Percentiles rank a stretch among this genome's conserved stretches.
Conservation (phyloP, 2,888 invertebrate species). For the Zele albiditarsus region DNA sequence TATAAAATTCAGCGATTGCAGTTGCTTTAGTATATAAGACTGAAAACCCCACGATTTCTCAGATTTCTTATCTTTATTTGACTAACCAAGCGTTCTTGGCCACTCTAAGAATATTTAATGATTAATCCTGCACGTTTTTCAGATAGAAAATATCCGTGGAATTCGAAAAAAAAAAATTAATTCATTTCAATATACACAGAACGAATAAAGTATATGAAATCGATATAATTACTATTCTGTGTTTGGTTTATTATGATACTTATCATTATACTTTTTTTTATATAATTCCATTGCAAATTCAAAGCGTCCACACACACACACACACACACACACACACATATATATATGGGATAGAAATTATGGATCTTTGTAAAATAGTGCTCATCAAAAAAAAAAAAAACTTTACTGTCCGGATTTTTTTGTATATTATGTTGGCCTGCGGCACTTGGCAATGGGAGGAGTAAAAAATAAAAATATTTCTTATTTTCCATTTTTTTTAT, state of each 20-base stretch:
- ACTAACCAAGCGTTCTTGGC: conserved; percentile 33
- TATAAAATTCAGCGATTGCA: neutral
- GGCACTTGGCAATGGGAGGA: conserved; percentile 4
- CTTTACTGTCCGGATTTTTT: neutral
- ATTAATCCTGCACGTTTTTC: conserved; percentile 4
- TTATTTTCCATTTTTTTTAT: conserved; percentile 21
- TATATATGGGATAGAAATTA: neutral
- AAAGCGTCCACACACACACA: too few species aligned
- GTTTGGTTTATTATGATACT: conserved; percentile 4
- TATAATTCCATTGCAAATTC: neutral
- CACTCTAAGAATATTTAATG: conserved; percentile 5
- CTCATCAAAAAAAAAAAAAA: neutral
- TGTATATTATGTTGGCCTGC: conserved; percentile 1
- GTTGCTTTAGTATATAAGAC: conserved; percentile 10
- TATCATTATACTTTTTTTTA: conserved; percentile 11
- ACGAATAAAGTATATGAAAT: neutral
- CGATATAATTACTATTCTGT: conserved; percentile 24
- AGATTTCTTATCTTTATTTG: conserved; percentile 49
- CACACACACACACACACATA: neutral
- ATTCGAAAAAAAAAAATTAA: neutral
- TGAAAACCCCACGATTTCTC: conserved; percentile 41
- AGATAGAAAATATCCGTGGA: neutral
- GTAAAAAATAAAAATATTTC: conserved; percentile 19
- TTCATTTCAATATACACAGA: neutral
- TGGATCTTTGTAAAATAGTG: conserved; percentile 1